Evolutionary conservation across 1,140 invertebrate species (phyloP), one percentile per base, ranked within the genome.

Genomic region (Nautilus pompilius): DNA sequence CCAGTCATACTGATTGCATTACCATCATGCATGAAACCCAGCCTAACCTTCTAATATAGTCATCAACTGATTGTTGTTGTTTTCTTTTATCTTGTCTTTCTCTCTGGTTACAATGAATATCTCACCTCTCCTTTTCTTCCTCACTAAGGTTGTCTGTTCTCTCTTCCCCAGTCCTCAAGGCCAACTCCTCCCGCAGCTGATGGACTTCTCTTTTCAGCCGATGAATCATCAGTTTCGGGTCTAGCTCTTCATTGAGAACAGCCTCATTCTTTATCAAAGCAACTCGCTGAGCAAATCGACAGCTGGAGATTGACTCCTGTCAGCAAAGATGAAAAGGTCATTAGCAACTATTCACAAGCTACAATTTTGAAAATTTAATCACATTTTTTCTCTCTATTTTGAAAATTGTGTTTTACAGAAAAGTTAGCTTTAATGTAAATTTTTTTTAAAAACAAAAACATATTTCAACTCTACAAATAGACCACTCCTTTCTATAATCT

Each of bases 231-330:
- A 85, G 65, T 62, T 84, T 80, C 2, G 86, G 85, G 74, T 87
- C 85, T 24, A 85, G 64, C 69, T 86, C 84, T 67, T 86, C 85
- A 78, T 87, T 87, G 15, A 85, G 68, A 20, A 81, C 74, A 8
- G 85, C 84, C 66, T 86, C 85, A 69, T 88, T 88, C 65, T 81
- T 86, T 32, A 89, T 86, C 65, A 88, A 75, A 17, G 87, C 87
- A 10, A 89, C 88, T 69, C 88, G 80, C 73, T 89, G 88, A 4
- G 88, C 84, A 82, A 89, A 89, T 69, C 86, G 82, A 77, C 88
- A 89, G 15, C 88, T 89, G 45, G 87, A 88, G 71, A 89, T 83
- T 0, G 88, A 86, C 81, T 89, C 88, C 80, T 83, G 65, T 36
- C 15, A 48, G 30, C n/a, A 20, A 59, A 36, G 24, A 59, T 20